A percentile compares a stretch with the other conserved stretches of the same genome.
Evolutionary conservation across 2,888 invertebrate genomes (phyloP).

Genomic region (Spialia ferax): DNA sequence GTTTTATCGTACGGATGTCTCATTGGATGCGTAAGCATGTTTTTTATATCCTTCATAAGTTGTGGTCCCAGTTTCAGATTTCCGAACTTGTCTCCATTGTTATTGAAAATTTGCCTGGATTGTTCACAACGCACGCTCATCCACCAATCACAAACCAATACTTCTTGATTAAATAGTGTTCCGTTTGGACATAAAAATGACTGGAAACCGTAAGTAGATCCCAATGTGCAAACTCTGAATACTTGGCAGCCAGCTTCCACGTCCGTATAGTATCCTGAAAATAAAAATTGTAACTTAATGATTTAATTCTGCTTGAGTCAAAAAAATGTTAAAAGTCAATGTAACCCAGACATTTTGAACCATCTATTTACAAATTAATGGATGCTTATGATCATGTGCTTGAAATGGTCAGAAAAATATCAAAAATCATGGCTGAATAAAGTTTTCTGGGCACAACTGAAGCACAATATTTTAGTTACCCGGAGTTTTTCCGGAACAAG

Average conservation of each 20-base stretch:
- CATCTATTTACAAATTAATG: too few relatives aligned
- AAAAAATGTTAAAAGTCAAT: too few relatives aligned
- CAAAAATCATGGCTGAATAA: too few relatives aligned
- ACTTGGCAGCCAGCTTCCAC: conserved; percentile 88
- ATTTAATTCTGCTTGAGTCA: too few relatives aligned
- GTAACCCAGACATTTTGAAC: too few relatives aligned
- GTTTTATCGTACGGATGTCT: conserved; percentile 71
- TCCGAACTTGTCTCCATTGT: conserved; percentile 75
- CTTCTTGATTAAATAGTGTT: conserved; percentile 89
- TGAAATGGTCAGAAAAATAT: too few relatives aligned
- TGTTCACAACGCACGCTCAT: conserved; percentile 88
- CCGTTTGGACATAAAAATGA: conserved; percentile 90
- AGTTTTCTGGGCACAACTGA: too few relatives aligned
- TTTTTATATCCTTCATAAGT: conserved; percentile 85
- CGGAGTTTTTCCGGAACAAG: conserved; percentile 86
- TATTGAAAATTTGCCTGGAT: conserved; percentile 70
- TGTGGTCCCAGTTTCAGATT: conserved; percentile 82
- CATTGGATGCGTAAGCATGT: conserved; percentile 85
- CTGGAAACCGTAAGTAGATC: conserved; percentile 82
- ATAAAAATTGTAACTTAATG: too few relatives aligned
- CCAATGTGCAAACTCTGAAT: conserved; percentile 89
- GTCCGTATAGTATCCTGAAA: conserved; percentile 89
- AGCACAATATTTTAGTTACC: conserved; percentile 67
- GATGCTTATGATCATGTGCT: too few relatives aligned
- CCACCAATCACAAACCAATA: conserved; percentile 90